Conservation (phyloP, 2,888 invertebrate genomes). For the Neoascia interrupta region DNA sequence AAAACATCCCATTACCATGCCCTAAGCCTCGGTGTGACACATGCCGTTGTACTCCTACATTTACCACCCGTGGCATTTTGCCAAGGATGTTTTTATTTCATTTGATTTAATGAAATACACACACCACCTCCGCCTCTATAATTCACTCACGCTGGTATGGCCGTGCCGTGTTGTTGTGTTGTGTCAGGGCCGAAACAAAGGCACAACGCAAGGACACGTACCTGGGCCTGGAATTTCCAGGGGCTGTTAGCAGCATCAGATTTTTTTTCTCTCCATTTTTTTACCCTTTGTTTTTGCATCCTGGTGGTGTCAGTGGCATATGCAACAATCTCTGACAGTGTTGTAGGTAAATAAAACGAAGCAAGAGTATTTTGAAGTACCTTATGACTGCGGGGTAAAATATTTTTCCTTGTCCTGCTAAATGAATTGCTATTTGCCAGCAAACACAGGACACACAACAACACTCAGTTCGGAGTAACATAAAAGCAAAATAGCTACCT, state of each 20-base stretch:
- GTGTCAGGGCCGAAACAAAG: slow-evolving; percentile 38
- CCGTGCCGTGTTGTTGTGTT: not conserved
- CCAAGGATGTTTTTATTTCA: slow-evolving; percentile 48
- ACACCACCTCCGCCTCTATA: slow-evolving; percentile 21
- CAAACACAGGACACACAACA: not conserved
- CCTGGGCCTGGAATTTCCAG: slow-evolving; percentile 41
- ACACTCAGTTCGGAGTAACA: slow-evolving; percentile 12
- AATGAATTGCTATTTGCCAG: slow-evolving; percentile 43
- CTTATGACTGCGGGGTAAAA: slow-evolving; percentile 39
- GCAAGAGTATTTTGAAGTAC: slow-evolving; percentile 46
- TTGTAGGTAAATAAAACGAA: slow-evolving; percentile 45
- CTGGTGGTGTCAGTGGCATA: slow-evolving; percentile 20
- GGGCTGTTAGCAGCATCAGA: slow-evolving; percentile 44
- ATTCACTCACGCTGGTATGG: slow-evolving; percentile 1
- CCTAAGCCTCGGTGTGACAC: slow-evolving; percentile 20
- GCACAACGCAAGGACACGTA: slow-evolving; percentile 34
- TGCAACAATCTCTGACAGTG: slow-evolving; percentile 29
- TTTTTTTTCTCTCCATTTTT: not conserved
- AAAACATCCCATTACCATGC: slow-evolving; percentile 3
- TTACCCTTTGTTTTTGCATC: not conserved
- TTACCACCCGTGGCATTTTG: slow-evolving; percentile 30
- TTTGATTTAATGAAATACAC: slow-evolving; percentile 44
- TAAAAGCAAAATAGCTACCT: slow-evolving; percentile 17
- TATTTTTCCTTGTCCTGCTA: slow-evolving; percentile 44
- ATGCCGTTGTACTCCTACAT: not conserved